Evolutionary conservation across 1,140 invertebrate genomes (phyloP).

Genomic region (Ostrea denselamellosa): DNA sequence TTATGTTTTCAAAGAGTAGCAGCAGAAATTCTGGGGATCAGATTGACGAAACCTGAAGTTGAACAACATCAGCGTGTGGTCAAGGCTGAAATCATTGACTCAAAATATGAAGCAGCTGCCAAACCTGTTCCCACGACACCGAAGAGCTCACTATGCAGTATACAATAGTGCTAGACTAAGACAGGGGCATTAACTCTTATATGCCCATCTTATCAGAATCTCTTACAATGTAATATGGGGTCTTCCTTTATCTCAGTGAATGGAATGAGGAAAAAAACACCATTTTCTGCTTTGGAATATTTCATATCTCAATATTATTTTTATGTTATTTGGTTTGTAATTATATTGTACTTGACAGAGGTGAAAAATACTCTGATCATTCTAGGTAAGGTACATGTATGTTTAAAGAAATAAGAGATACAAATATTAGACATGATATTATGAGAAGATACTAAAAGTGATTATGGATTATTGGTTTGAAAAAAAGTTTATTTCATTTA

Average conservation of each 20-base stretch:
- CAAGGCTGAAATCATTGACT: constrained; percentile 83
- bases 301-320: background rate
- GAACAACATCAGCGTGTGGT: constrained; percentile 85
- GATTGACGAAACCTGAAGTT: constrained; percentile 84
- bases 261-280: background rate
- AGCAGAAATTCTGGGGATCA: constrained; percentile 84
- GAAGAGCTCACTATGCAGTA: constrained; percentile 71
- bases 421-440: no score
- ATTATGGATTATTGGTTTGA: no score
- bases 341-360: no score
- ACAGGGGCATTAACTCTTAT: constrained; percentile 21
- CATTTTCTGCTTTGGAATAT: background rate
- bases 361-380: no score
- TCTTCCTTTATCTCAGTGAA: background rate
- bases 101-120: constrained; percentile 63
- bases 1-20: constrained; percentile 84
- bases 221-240: background rate
- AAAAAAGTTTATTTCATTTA: no score
- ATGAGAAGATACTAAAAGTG: no score
- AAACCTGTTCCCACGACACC: constrained; percentile 56
- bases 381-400: no score
- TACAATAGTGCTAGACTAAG: constrained; percentile 61
- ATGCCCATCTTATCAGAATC: background rate
- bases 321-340: no score
- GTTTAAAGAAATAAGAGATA: no score